A percentile compares a stretch with the other conserved stretches of the same genome.
These are phyloP conservation scores for Imbricaverruca yamaguchii DNA, from an alignment of 2,888 invertebrate genomes.

Conservation along the genomic window DNA sequence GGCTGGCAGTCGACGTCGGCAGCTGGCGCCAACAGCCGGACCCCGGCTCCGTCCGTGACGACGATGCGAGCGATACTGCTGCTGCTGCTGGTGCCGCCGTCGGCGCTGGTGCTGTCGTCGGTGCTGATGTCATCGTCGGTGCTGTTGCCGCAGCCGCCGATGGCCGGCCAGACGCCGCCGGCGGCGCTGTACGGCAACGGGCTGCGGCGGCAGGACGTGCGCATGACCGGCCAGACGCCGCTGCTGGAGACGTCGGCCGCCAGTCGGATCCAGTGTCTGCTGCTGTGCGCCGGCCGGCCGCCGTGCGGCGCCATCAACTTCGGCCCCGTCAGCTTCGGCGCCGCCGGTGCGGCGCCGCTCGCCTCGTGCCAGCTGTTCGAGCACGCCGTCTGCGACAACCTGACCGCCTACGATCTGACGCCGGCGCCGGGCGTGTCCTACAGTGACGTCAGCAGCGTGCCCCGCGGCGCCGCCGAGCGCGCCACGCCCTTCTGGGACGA, in stretches of 20 bases:
- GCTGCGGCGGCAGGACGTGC: neutral
- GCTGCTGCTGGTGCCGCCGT: neutral
- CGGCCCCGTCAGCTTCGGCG: neutral
- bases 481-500: neutral
- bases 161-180: neutral
- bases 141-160: neutral
- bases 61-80: neutral
- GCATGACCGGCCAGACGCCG: neutral
- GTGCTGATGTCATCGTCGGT: neutral
- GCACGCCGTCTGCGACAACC: neutral
- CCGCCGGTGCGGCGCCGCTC: neutral
- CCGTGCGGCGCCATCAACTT: neutral
- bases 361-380: neutral
- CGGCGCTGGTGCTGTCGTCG: neutral
- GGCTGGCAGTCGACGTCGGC: no score
- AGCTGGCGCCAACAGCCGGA: no score
- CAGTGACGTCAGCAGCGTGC: neutral
- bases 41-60: no score
- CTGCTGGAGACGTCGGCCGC: neutral
- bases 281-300: neutral
- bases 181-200: neutral
- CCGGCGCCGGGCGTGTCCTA: neutral
- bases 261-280: neutral
- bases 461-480: neutral
- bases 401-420: neutral